These are phyloP conservation scores for Rachycentron canadum DNA, from an alignment of 2,797 vertebrate species.

Conservation along the genomic window DNA sequence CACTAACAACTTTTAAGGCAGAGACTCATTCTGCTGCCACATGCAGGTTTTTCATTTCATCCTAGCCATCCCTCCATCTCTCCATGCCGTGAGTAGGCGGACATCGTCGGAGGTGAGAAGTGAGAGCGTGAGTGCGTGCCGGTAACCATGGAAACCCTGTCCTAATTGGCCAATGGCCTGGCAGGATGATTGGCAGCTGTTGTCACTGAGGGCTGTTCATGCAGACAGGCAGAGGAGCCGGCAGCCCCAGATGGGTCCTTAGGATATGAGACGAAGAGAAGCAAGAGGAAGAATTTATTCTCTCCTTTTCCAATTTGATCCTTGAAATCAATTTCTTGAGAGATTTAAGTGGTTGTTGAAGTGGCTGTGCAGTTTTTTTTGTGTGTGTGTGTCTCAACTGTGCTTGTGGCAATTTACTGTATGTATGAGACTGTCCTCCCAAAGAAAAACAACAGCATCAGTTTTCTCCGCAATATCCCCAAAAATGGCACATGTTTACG, in stretches of 20 bases:
- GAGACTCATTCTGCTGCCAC: background rate
- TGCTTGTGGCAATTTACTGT: background rate
- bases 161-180: constrained; percentile 80
- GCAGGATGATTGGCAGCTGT: constrained; percentile 78
- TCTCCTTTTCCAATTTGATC: constrained; percentile 22
- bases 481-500: background rate
- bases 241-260: constrained; percentile 68
- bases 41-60: constrained; percentile 32
- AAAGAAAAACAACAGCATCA: background rate
- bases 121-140: constrained; percentile 66
- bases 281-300: constrained; percentile 22
- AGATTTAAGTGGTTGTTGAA: constrained; percentile 4
- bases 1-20: constrained; percentile 1
- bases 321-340: constrained; percentile 28
- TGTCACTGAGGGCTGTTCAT: constrained; percentile 68
- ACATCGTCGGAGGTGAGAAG: constrained; percentile 77
- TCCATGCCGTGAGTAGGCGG: constrained; percentile 76
- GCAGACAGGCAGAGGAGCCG: constrained; percentile 60
- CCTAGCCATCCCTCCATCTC: constrained; percentile 44
- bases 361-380: constrained; percentile 2
- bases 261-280: constrained; percentile 23
- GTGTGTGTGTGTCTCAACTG: background rate
- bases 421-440: background rate
- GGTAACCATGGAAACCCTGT: constrained; percentile 74
- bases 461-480: background rate